Percentiles rank a stretch among this genome's conserved stretches.
These are phyloP conservation scores for Enhydra lutris DNA, from an alignment of 2,113 vertebrate genomes.

Conservation along the genomic window DNA sequence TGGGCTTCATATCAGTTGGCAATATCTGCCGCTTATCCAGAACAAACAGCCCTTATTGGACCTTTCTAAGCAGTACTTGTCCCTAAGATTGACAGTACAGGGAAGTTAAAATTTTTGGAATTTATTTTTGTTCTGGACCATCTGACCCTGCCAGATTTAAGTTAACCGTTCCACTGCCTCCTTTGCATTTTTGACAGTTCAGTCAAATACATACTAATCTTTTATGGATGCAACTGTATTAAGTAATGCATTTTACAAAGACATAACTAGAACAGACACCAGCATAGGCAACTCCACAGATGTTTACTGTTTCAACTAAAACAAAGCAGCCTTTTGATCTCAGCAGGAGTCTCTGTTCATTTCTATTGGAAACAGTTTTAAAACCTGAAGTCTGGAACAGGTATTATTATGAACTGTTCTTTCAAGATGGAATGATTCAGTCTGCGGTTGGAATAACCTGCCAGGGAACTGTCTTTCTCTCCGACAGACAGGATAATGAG, in stretches of 20 bases:
- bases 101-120: conserved; percentile 66
- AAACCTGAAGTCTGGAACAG: conserved; percentile 70
- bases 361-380: conserved; percentile 72
- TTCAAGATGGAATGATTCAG: conserved; percentile 69
- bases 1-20: conserved; percentile 71
- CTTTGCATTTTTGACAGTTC: conserved; percentile 68
- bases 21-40: conserved; percentile 58
- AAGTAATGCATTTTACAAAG: conserved; percentile 75
- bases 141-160: conserved; percentile 41
- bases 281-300: conserved; percentile 68
- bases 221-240: conserved; percentile 63
- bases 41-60: conserved; percentile 71
- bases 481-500: conserved; percentile 73
- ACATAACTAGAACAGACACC: conserved; percentile 59
- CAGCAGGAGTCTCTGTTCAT: conserved; percentile 49
- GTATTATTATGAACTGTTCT: conserved; percentile 67
- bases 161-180: conserved; percentile 40
- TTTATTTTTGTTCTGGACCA: conserved; percentile 70
- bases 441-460: conserved; percentile 62
- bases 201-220: conserved; percentile 63
- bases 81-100: conserved; percentile 52
- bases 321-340: conserved; percentile 66
- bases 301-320: conserved; percentile 69
- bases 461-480: conserved; percentile 66
- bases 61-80: conserved; percentile 62